Conservation (phyloP, 2,888 invertebrate species). For the Iselma pallidipennis region DNA sequence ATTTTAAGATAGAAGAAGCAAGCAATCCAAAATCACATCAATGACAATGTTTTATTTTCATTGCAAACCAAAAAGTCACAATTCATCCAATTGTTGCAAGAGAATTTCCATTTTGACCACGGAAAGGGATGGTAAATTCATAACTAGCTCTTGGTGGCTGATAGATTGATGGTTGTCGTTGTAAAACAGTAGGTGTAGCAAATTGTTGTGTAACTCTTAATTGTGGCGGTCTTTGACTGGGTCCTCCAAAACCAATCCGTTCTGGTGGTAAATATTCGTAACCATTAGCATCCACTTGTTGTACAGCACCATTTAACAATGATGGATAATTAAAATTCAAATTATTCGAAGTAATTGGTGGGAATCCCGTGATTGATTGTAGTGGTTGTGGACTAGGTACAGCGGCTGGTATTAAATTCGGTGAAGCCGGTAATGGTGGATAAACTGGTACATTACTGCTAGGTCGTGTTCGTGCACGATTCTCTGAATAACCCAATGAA, state of each 20-base stretch:
- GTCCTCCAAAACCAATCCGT: slow-evolving; percentile 39
- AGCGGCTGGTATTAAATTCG: slow-evolving; percentile 46
- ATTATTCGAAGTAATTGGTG: slow-evolving; percentile 5
- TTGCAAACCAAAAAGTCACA: no score
- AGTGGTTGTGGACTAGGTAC: slow-evolving; percentile 31
- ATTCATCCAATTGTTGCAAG: not conserved
- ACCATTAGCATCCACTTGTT: slow-evolving; percentile 30
- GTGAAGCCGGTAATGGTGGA: slow-evolving; percentile 42
- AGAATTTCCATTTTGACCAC: not conserved
- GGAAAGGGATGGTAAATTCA: slow-evolving; percentile 7
- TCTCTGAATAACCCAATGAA: slow-evolving; percentile 48
- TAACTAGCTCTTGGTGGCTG: not conserved
- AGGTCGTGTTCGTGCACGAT: slow-evolving; percentile 40
- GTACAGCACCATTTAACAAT: slow-evolving; percentile 13
- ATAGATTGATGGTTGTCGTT: slow-evolving; percentile 24
- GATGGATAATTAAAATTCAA: slow-evolving; percentile 28
- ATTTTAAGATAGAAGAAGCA: not conserved
- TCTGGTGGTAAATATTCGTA: slow-evolving; percentile 43
- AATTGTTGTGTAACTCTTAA: slow-evolving; percentile 39
- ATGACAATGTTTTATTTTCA: no score
- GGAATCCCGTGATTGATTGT: slow-evolving; percentile 4
- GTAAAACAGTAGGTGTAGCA: slow-evolving; percentile 39
- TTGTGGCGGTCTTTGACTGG: slow-evolving; percentile 30
- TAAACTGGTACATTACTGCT: slow-evolving; percentile 37
- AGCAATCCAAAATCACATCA: not conserved